Base-by-base conservation (phyloP, 2,797 vertebrate genomes). In the Girardinus metallicus region DNA sequence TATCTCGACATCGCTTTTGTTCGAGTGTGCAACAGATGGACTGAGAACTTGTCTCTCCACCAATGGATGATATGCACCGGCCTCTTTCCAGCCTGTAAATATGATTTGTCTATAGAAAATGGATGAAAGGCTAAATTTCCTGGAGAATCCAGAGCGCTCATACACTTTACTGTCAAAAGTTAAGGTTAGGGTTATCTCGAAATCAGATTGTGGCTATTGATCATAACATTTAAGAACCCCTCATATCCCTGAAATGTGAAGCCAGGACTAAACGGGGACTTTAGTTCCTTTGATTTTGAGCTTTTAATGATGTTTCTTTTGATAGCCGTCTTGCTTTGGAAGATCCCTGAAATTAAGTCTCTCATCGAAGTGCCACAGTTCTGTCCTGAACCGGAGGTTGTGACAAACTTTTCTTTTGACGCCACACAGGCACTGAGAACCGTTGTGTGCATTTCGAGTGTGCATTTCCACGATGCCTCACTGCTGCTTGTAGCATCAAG, bases 401-500 rank as follows among this genome's bases (percentile, higher is more conserved):
- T 88, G 93, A 91, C 91, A 93, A 83, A 91, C 91, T 90, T 92
- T 90, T 41, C 11, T 74, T 80, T 77, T 88, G 81, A 88, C 86
- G 83, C 83, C 16, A 44, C 83, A 74, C 23, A 83, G 80, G 82
- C 83, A 71, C 77, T 79, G 83, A 85, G 88, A 85, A 77, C 89
- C 84, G 89, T 92, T 92, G 90, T 90, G n/a, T n/a, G n/a, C n/a
- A n/a, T n/a, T n/a, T n/a, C 72, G 85, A 85, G 83, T 81, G 83
- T 83, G 82, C 85, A 87, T 92, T 89, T 93, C 86, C 84, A 91
- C 81, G 83, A 85, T 76, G 89, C 83, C 80, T 90, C 80, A 87
- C 92, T 91, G 86, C 88, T 82, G 88, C 91, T 89, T 88, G 91
- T 93, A 94, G 91, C 93, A 95, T 95, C 93, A 94, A 95, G 92